These are phyloP conservation scores for Amphipyra tragopoginis DNA, from an alignment of 2,888 invertebrate species.

Conservation along the genomic window DNA sequence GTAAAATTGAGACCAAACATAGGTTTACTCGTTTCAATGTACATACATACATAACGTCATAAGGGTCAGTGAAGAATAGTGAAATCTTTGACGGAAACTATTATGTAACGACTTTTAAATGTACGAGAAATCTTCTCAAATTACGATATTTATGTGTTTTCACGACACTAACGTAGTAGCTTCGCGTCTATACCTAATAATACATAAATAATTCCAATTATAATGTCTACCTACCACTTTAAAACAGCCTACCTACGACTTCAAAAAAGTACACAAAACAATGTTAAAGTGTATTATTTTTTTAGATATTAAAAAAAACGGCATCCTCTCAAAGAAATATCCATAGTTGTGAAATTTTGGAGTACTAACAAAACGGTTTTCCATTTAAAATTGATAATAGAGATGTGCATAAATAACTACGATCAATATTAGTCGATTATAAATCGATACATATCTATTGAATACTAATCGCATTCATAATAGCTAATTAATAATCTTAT, in stretches of 20 bases:
- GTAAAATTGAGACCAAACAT: slow-evolving; percentile 64
- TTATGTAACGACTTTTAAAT: neutral
- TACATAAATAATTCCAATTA: too few species aligned
- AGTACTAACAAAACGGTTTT: too few species aligned
- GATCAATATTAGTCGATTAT: slow-evolving; percentile 28
- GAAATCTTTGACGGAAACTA: slow-evolving; percentile 12
- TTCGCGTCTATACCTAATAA: too few species aligned
- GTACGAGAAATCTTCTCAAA: neutral
- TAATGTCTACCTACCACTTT: too few species aligned
- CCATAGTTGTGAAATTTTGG: too few species aligned
- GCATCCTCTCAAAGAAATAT: too few species aligned
- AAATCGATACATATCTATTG: slow-evolving; percentile 23
- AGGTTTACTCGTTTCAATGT: slow-evolving; percentile 55
- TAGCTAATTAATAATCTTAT: slow-evolving; percentile 1
- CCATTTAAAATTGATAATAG: slow-evolving; percentile 2
- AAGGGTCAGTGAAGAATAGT: slow-evolving; percentile 25
- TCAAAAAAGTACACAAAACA: too few species aligned
- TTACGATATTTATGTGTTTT: slow-evolving; percentile 5
- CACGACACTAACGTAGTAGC: too few species aligned
- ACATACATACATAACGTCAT: slow-evolving; percentile 34
- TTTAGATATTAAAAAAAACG: too few species aligned
- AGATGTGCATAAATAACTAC: slow-evolving; percentile 2
- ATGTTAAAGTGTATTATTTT: too few species aligned
- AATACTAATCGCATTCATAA: slow-evolving; percentile 4
- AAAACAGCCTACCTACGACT: too few species aligned